A percentile compares a stretch with the other conserved stretches of the same genome.
phyloP scores from a whole-genome alignment of 2,113 vertebrate species.

The Chelonoidis abingdonii region DNA sequence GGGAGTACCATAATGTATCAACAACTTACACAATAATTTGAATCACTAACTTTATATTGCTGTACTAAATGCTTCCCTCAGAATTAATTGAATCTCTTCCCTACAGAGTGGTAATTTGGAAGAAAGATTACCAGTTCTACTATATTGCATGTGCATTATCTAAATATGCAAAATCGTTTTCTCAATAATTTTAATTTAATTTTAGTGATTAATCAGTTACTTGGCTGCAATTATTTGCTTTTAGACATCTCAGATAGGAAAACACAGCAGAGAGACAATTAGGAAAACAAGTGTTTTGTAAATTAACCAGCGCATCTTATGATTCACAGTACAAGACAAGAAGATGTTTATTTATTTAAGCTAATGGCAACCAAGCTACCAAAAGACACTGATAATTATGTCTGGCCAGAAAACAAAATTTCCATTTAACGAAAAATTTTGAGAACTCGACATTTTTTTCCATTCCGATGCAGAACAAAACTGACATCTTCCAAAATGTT shows the following conservation, averaged over 20 bases:
- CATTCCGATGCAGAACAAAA: not conserved
- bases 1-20: conserved; percentile 11
- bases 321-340: not conserved
- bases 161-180: conserved; percentile 38
- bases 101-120: conserved; percentile 32
- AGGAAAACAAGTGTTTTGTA: not conserved
- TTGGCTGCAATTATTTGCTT: conserved; percentile 51
- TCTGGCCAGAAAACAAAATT: not conserved
- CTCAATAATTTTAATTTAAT: conserved; percentile 32
- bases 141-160: conserved; percentile 21
- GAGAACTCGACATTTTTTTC: not conserved
- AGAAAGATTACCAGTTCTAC: conserved; percentile 16
- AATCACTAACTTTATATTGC: conserved; percentile 46
- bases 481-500: not conserved
- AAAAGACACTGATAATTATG: not conserved
- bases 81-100: conserved; percentile 42
- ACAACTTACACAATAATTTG: conserved; percentile 57
- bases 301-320: not conserved
- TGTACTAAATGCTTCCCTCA: conserved; percentile 1
- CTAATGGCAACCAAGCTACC: not conserved
- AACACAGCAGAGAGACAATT: conserved; percentile 36
- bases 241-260: conserved; percentile 46
- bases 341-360: not conserved
- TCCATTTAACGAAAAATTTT: not conserved
- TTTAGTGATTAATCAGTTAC: conserved; percentile 63